These are phyloP conservation scores for Tribolium madens DNA, from an alignment of 1,140 invertebrate species.

Conservation along the genomic window DNA sequence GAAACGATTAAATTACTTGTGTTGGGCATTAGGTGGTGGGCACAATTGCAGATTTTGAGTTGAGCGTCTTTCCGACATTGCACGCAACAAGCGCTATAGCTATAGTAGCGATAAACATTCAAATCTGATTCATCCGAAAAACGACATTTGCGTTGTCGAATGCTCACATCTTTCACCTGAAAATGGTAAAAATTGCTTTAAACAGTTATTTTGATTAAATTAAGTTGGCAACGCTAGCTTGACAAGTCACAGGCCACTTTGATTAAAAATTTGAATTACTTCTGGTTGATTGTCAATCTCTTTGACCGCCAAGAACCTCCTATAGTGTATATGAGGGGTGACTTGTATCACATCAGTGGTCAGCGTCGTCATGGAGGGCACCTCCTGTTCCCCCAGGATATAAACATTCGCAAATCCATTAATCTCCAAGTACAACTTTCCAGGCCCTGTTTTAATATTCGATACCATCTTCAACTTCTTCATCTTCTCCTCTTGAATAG, in stretches of 20 bases:
- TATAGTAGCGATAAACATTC: constrained; percentile 73
- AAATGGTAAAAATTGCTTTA: neutral
- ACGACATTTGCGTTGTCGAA: constrained; percentile 69
- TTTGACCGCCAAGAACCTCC: constrained; percentile 59
- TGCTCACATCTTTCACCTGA: constrained; percentile 61
- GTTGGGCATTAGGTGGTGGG: constrained; percentile 76
- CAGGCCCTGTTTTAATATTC: constrained; percentile 71
- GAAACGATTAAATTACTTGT: constrained; percentile 58
- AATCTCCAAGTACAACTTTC: constrained; percentile 70
- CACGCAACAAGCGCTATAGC: constrained; percentile 77
- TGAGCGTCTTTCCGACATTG: constrained; percentile 76
- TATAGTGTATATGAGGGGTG: constrained; percentile 55
- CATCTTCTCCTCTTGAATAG: constrained; percentile 66
- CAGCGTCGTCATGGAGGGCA: constrained; percentile 72
- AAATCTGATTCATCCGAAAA: constrained; percentile 75
- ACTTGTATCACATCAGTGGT: constrained; percentile 68
- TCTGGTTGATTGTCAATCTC: constrained; percentile 64
- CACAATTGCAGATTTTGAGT: constrained; percentile 73
- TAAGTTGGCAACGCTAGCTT: no score
- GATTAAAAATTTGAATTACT: no score
- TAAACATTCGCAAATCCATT: constrained; percentile 72
- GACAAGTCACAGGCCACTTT: no score
- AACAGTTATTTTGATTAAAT: no score
- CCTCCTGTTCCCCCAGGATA: constrained; percentile 73
- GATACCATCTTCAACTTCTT: constrained; percentile 65